Base-by-base conservation (phyloP, 1,140 invertebrate species). In the Brachionus plicatilis region DNA sequence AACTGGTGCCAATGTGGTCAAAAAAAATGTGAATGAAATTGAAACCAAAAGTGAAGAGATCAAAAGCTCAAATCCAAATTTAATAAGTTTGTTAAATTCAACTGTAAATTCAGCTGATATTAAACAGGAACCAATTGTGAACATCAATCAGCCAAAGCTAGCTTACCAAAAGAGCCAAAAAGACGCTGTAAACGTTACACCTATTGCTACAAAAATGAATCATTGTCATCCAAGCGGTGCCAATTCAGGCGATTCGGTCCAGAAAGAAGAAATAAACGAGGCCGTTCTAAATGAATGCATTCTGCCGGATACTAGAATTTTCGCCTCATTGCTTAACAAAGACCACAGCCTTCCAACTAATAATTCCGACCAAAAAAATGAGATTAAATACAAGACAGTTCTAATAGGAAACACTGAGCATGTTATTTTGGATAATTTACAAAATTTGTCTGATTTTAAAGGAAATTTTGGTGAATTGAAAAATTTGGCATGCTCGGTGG, bases 401-500 rank as follows among this genome's bases (percentile, higher is more conserved):
- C 43, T 76, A 29, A 76, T 76, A 24, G 72, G 72, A 20, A 76
- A 76, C n/a, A 76, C 72, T 76, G 72, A 76, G 27, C 72, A 76
- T 20, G 72, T 76, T 76, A 76, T 76, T 76, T 76, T 76, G 27
- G 72, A 76, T 27, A 76, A 76, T 76, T 29, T 76, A 3, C 72
- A 76, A 50, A 76, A 76, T 76, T 76, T 76, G 43, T 76, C 72
- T 27, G 72, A 76, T 76, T 76, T 76, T 76, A 76, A 76, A 33
- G 72, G 72, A 27, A 76, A 76, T 76, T 76, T 76, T 76, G 27
- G 20, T 14, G 72, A 76, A 5, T 29, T 76, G 20, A 76, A 76
- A 76, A 76, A 76, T 50, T 76, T 76, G 20, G 72, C 72, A 4
- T 76, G 72, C 17, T 50, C 72, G 2, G 72, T 76, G 20, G 41